Evolutionary conservation across 2,888 invertebrate genomes (phyloP), one percentile per base, ranked within the genome.

Genomic region (Hyalella azteca): DNA sequence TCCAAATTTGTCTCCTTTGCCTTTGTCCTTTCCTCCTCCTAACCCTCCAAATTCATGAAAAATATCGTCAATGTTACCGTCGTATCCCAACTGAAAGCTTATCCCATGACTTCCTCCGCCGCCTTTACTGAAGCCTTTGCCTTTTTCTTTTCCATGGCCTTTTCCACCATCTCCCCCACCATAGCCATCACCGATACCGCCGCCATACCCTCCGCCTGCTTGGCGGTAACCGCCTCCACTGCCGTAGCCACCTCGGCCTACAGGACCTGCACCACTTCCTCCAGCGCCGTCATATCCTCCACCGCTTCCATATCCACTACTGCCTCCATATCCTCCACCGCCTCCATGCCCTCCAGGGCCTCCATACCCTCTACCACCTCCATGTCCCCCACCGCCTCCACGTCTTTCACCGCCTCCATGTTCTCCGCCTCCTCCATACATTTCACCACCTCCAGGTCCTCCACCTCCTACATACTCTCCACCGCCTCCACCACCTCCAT

Each of bases 1-100:
- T 45, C 45, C 15, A 45, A 11, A 45, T 11, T 9, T 15, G 15
- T 15, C 49, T 9, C 59, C 59, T 3, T 29, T 29, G 29, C 59
- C 59, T 59, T 26, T 59, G 4, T 29, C 60, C 19, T 4, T 19
- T 36, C 9, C 26, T 22, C 19, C 66, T 66, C 66, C 66, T 13
- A 36, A 54, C 9, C 26, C 49, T 49, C 22, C 22, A 22, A n/a
- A n/a, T n/a, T n/a, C n/a, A 29, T 66, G 15, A 7, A 66, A 66
- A 66, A 66, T 66, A 19, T 66, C 66, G 36, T 36, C 66, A 2
- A 66, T 5, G 39, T 66, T 66, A 36, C 66, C 66, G 29, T 66
- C 66, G 19, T 66, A 66, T 3, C 66, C 66, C 19, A 66, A 29
- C 26, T 66, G 66, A 29, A 66, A 66, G 4, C 19, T 39, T 2